Evolutionary conservation across 2,888 invertebrate species (phyloP), one percentile per base, ranked within the genome.

Genomic region (Adineta ricciae): DNA sequence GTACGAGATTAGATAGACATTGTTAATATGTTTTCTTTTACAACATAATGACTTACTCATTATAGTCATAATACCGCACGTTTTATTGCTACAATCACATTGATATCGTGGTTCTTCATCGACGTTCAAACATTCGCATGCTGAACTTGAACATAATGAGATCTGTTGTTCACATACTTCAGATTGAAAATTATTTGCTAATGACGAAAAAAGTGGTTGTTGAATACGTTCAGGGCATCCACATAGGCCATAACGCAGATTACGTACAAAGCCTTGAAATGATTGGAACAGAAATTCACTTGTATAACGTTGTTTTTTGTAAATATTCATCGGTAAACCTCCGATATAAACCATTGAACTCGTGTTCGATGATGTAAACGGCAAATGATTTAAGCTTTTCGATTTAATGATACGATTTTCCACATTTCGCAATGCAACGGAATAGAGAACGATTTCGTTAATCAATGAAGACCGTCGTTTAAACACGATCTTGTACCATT

Each of bases 81-180:
- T 78, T 78, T 78, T 78, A 41, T 78, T 78, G 41, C 78, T 78
- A 41, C 78, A 78, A 78, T 78, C 78, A 78, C 78, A 78, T 78
- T 78, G 78, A 78, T 78, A 78, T n/a, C 78, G 41, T 78, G 78
- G 78, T 78, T 78, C 78, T 78, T 78, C 78, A 41, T 78, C 78
- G 9, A 78, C 78, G 41, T 41, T 78, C 41, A 78, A 78, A 41
- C 78, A 78, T 78, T 78, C 78, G n/a, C 78, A 78, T n/a, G 38
- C 24, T 78, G 38, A 41, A 78, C 78, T 41, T 64, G 64, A 64
- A 78, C 78, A 78, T n/a, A 78, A 38, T 41, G 38, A 41, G 1
- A 14, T n/a, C 11, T 78, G 41, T 78, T 41, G 38, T 41, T 78
- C 78, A 78, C 78, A 78, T 14, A 41, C 38, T 78, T 78, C 78